Base-by-base conservation (phyloP, 2,888 invertebrate genomes). In the Tipula helvola region DNA sequence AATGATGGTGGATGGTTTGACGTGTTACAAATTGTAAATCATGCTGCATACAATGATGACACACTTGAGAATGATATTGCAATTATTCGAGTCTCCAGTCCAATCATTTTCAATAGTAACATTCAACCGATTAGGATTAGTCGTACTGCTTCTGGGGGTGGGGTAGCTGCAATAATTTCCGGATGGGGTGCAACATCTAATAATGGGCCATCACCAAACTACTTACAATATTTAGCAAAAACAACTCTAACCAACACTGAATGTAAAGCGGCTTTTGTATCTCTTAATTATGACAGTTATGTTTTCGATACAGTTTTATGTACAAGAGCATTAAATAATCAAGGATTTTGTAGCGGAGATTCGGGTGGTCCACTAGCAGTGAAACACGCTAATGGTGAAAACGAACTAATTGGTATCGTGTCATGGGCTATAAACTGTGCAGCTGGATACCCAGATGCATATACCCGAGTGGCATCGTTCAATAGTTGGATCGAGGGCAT, bases 331-430 rank as follows among this genome's bases (percentile, higher is more conserved):
- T 47, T 83, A n/a, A 28, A 52, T 1, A 87, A 87, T 57, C 39
- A 87, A 85, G 88, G 88, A 36, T 87, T 47, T 7, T 88, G 88
- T 86, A 87, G 86, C 41, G 88, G 88, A 28, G 87, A 90, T 87
- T 89, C 89, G 57, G 90, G 90, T n/a, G 89, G 90, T 12, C 89
- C 90, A 42, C 57, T 87, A 44, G 84, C 86, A 13, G 5, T 44
- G 1, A 71, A 28, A 71, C 28, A 71, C 13, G 18, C 28, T 28
- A 71, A 71, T 71, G 71, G 71, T 71, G 41, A 42, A 52, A 86
- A 83, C n/a, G 41, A 71, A 36, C 2, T 86, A 36, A 36, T 57
- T 83, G 87, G 87, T 12, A 86, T 87, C 42, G 87, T 85, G 4
- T 87, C 87, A 1, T 87, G 87, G 87, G 86, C 39, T 16, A 86